phyloP scores from a whole-genome alignment of 2,888 invertebrate species.

The Exephanes ischioxanthus region DNA sequence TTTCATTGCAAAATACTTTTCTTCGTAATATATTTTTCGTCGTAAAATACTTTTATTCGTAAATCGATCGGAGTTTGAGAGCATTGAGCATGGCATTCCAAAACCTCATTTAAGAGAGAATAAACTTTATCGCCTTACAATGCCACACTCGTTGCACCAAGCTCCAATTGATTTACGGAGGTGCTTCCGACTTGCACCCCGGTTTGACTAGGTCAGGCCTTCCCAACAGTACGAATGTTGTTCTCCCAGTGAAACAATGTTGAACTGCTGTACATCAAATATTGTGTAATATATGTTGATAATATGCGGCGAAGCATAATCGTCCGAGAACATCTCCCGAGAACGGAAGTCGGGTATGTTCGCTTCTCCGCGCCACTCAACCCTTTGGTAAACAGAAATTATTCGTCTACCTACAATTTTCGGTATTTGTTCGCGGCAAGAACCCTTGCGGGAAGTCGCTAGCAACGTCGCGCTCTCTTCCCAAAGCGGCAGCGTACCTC shows the following conservation, averaged over 20 bases:
- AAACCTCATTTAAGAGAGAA: too few species aligned
- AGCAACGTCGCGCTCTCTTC: background rate
- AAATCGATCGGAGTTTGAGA: too few species aligned
- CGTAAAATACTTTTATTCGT: too few species aligned
- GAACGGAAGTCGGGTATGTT: background rate
- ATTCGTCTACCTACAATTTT: constrained; percentile 47
- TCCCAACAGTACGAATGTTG: background rate
- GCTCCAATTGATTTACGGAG: background rate
- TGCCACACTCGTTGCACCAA: background rate
- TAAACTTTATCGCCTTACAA: background rate
- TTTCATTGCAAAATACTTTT: too few species aligned
- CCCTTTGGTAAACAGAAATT: constrained; percentile 43
- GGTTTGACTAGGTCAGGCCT: background rate
- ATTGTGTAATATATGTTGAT: background rate
- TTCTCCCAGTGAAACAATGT: background rate
- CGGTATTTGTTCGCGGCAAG: constrained; percentile 43
- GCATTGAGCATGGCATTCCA: too few species aligned
- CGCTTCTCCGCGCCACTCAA: constrained; percentile 5
- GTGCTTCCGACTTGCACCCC: background rate
- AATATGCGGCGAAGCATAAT: constrained; percentile 21
- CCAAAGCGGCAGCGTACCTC: constrained; percentile 18
- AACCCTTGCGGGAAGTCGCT: constrained; percentile 41
- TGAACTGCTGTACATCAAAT: constrained; percentile 7
- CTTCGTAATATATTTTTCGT: too few species aligned
- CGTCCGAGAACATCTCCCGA: constrained; percentile 9